Evolutionary conservation across 2,888 invertebrate genomes (phyloP), one percentile per base, ranked within the genome.

Genomic region (Melitaea athalia): DNA sequence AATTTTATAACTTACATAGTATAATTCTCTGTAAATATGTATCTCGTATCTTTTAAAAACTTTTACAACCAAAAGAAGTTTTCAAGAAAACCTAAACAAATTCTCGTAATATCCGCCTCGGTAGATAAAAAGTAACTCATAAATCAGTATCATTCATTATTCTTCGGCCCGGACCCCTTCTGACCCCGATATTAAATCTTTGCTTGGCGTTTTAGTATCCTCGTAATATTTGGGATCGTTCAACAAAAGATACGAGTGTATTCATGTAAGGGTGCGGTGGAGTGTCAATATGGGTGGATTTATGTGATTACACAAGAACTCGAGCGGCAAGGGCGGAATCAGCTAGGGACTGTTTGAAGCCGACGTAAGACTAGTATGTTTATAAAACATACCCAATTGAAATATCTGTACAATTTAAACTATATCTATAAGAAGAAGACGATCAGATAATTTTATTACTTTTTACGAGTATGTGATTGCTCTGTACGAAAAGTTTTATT

Each of bases 271-370:
- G 81, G 80, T 77, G 76, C 53, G 53, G 53, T 77, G 79, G 77
- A 77, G 78, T 82, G 83, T 85, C 87, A 86, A 85, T 86, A 83
- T 81, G 81, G 80, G 79, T 77, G 79, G 84, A 86, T 85, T 86
- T 87, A 87, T 86, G 81, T 77, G 84, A 80, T 81, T 79, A 74
- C 76, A 72, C 75, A 78, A 78, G 53, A 55, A 55, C 12, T 55
- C 76, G 77, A 75, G 74, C 76, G 75, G 67, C 66, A 72, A 73
- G 62, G 63, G 60, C 63, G 67, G 53, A 62, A 52, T 45, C 33
- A 12, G 60, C 52, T 38, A 42, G 52, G 38, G 49, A 31, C n/a
- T 53, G 38, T 42, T 61, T n/a, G 24, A 52, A 63, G 17, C 53
- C 53, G 12, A 55, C 33, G 14, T 53, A 61, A 31, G 14, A 59